Evolutionary conservation across 2,888 invertebrate genomes (phyloP), one percentile per base, ranked within the genome.

Genomic region (Acanthopleura granulata): DNA sequence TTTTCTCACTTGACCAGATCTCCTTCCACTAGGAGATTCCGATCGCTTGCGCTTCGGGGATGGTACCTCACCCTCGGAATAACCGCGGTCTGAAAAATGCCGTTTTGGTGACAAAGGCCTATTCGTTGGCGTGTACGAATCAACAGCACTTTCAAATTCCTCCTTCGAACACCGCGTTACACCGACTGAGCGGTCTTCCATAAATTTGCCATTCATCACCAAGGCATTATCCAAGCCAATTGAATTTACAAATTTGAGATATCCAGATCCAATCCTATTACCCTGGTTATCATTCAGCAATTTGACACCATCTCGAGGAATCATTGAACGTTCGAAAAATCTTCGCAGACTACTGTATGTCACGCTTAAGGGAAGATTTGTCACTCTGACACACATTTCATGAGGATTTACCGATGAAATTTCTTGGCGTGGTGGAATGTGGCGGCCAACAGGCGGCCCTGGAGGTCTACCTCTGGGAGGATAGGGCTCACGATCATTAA

Each of bases 281-380:
- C 97, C 97, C 81, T 93, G 93, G 61, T 93, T 93, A 87, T 96
- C 96, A 85, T 95, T 95, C 16, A 96, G 94, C 90, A 97, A 93
- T 90, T 97, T 97, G 72, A 97, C 93, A 18, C 96, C 96, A 84
- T 94, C 95, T 83, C 94, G 94, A 69, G 95, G 94, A 77, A 97
- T 95, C 79, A 92, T 92, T 66, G 94, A 90, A 66, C 95, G 95
- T 9, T 93, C 93, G 89, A 97, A 97, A 85, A 97, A 95, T 74
- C 94, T 93, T 16, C 96, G 92, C 0, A 97, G 92, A 86, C 97
- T 97, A 61, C 94, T 93, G 88, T 95, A 96, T 69, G 93, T 94
- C 0, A 95, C 94, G 79, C 91, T 91, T 25, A 93, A 92, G 6
- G 95, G 94, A 87, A 97, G 92, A 82, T 94, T 94, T 40, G 93